Conservation (phyloP, 2,113 vertebrate genomes). For the Corythornis vintsioides region DNA sequence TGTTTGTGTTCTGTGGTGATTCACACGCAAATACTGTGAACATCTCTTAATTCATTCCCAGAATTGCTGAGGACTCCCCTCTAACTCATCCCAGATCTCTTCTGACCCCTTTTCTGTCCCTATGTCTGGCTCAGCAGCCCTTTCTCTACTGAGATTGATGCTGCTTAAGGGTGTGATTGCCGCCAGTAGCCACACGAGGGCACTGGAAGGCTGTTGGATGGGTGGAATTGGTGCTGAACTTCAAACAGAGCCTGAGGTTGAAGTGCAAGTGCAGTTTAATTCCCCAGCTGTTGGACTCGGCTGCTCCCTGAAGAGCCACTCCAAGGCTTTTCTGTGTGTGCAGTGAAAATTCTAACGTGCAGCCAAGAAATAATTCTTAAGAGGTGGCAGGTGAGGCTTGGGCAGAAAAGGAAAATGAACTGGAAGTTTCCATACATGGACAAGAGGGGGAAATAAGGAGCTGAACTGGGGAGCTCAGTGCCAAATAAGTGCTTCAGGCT, state of each 20-base stretch:
- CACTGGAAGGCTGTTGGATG: neutral
- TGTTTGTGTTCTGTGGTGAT: neutral
- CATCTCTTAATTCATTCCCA: neutral
- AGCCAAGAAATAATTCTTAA: neutral
- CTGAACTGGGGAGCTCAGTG: neutral
- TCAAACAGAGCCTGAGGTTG: neutral
- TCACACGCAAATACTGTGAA: neutral
- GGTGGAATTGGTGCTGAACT: neutral
- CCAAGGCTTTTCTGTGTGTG: neutral
- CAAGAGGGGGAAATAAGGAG: neutral
- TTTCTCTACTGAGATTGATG: neutral
- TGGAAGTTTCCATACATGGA: neutral
- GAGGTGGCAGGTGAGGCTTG: neutral
- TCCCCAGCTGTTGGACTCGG: neutral
- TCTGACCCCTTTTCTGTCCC: neutral
- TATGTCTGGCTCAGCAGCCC: neutral
- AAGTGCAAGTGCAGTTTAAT: neutral
- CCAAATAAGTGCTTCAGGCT: neutral
- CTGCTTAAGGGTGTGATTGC: neutral
- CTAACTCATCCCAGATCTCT: neutral
- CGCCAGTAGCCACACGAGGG: conserved; percentile 63
- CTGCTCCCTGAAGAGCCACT: neutral
- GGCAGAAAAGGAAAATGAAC: neutral
- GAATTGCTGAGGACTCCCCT: neutral
- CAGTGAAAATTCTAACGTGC: neutral